Base-by-base conservation (phyloP, 2,113 vertebrate species). In the Myrmecobius fasciatus region DNA sequence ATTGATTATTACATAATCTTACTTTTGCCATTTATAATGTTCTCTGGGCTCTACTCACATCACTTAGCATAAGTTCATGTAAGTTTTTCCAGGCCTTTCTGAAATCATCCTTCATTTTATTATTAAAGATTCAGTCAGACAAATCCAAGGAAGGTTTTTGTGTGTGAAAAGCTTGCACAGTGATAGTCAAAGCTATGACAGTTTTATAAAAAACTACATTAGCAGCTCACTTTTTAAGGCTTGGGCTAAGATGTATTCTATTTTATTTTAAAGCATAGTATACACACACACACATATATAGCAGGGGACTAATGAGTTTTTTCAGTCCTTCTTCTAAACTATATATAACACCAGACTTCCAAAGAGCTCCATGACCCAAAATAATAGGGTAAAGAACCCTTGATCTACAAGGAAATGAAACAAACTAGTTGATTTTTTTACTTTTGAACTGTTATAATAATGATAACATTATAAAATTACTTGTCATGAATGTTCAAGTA, bases 111-210 rank as follows among this genome's bases (percentile, higher is more conserved):
- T 51, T 51, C 49, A 47, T 89, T 22, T 46, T 20, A 88, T 36
- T 88, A 47, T 94, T 31, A 93, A 52, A 7, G 10, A 51, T 51
- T 51, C 49, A 22, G 53, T 4, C 3, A 7, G 12, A 25, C 0
- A 53, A 28, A 3, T 92, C 89, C 83, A 95, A 95, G 60, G 7
- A n/a, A 93, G 25, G 20, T 52, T 91, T 95, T 95, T 9, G 25
- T 36, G 54, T 9, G 0, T 8, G 7, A 94, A 0, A 22, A 8
- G 25, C 43, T 83, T 28, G 53, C 47, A 52, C 0, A 56, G 47
- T 75, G 92, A 88, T 25, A 51, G 89, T n/a, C 56, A 83, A 48
- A 94, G 56, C 48, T 7, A 8, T 8, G 91, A 91, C 26, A 46
- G 3, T 26, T 91, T 90, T 91, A 91, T 91, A 26, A 92, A 91